Conservation (phyloP, 2,113 vertebrate genomes). For the Salvelinus alpinus region DNA sequence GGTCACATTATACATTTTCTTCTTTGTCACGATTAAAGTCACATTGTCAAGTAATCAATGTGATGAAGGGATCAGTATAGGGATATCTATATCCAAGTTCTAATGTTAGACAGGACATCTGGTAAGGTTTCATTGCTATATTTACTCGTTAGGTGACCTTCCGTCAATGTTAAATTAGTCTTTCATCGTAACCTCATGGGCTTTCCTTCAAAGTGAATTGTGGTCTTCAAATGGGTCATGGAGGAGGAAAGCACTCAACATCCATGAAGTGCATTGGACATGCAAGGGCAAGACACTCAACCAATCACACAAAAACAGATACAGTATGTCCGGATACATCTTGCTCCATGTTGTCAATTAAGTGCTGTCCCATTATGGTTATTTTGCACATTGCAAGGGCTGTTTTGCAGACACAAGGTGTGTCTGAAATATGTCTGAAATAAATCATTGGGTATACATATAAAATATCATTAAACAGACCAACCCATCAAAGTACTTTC, state of each 20-base stretch:
- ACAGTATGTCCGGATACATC: too few relatives aligned
- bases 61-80: not conserved
- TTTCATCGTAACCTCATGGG: constrained; percentile 5
- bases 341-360: too few relatives aligned
- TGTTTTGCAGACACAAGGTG: too few relatives aligned
- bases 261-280: constrained; percentile 15
- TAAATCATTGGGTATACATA: too few relatives aligned
- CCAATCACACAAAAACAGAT: constrained; percentile 1
- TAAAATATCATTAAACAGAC: too few relatives aligned
- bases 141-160: constrained; percentile 10
- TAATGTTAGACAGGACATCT: not conserved
- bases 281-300: constrained; percentile 9
- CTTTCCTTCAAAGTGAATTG: constrained; percentile 31
- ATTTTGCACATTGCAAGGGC: too few relatives aligned
- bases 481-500: too few relatives aligned
- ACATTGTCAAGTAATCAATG: not conserved
- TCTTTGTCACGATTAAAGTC: not conserved
- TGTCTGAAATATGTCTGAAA: too few relatives aligned
- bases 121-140: constrained; percentile 11
- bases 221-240: constrained; percentile 15
- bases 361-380: too few relatives aligned
- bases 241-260: constrained; percentile 14
- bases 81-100: not conserved
- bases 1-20: not conserved
- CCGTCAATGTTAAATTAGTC: constrained; percentile 14